Base-by-base conservation (phyloP, 2,888 invertebrate genomes). In the Eulithis prunata region DNA sequence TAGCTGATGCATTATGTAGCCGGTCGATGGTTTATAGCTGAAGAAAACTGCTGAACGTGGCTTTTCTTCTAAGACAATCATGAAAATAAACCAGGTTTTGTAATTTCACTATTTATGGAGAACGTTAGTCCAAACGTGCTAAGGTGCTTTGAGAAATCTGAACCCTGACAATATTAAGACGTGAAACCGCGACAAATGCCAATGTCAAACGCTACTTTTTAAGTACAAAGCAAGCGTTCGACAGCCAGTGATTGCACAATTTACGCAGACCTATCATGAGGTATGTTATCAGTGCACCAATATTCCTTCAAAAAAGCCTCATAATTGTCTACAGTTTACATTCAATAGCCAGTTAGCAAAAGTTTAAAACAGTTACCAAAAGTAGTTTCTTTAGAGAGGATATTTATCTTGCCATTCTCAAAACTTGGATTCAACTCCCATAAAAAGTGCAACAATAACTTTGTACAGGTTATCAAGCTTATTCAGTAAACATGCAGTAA, bases 401-500 rank as follows among this genome's bases (percentile, higher is more conserved):
- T 57, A n/a, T 57, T 45, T 47, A 14, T n/a, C 47, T 49, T 61
- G 5, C 41, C 36, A 14, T 57, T 54, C 46, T 2, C 38, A 28
- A 10, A 38, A 64, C 43, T 64, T n/a, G 21, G 52, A 32, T 28
- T 12, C 32, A 8, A 41, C 28, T 38, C 13, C 45, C 32, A 51
- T 63, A 53, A 51, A 62, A 62, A 55, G 41, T 57, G 49, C 49
- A 45, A 38, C 38, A 51, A 58, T 57, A 58, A 73, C 71, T 77
- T 82, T 82, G 81, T 79, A 71, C 74, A 72, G 77, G 79, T 78
- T 78, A 82, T 80, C 78, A 79, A 82, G 84, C 83, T 84, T 84
- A 82, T 79, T 79, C 75, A 72, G 76, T 77, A 79, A 81, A 75
- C 82, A 83, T 83, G 85, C 86, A 83, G 82, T 81, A 82, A 82